Evolutionary conservation across 2,888 invertebrate genomes (phyloP), one percentile per base, ranked within the genome.

Genomic region (Pelosia muscerda): DNA sequence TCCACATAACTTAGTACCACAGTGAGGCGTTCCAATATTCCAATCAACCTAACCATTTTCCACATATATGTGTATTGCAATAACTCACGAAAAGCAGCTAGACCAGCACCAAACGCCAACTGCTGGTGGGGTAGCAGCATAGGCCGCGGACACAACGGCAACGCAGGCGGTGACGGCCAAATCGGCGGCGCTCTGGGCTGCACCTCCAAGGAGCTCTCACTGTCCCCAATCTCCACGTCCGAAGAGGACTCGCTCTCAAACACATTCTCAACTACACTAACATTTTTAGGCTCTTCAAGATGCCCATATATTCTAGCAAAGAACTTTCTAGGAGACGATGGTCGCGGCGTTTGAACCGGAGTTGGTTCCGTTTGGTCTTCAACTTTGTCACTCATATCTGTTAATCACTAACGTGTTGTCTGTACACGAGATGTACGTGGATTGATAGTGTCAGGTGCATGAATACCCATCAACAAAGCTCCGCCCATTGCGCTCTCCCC

Each of bases 251-350:
- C 93, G 78, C 93, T 93, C 56, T 89, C 92, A 25, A 83, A 86
- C 56, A 77, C 79, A 62, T 74, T 80, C 68, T 77, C 83, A 75
- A 79, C 86, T 72, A 77, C 86, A 77, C 83, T 79, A 63, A 78
- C 79, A 60, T 68, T 75, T 69, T 83, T 86, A 5, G 88, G 85
- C 67, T 92, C 87, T 77, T 97, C 97, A n/a, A 97, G 93, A 81
- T 97, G 96, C 0, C 97, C 98, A 84, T 98, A 98, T 55, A 98
- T 94, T 67, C 97, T 95, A 63, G 97, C 97, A 86, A 98, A 98
- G 89, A 98, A 98, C 82, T 97, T 96, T 34, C 97, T 95, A 67
- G 97, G 97, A 0, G 97, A 97, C 13, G 97, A 97, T 0, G 97
- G 97, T 25, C 96, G 93, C 56, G 94, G 91, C 1, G 87, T 77